phyloP scores from a whole-genome alignment of 1,140 invertebrate genomes.

The Cydia pomonella region DNA sequence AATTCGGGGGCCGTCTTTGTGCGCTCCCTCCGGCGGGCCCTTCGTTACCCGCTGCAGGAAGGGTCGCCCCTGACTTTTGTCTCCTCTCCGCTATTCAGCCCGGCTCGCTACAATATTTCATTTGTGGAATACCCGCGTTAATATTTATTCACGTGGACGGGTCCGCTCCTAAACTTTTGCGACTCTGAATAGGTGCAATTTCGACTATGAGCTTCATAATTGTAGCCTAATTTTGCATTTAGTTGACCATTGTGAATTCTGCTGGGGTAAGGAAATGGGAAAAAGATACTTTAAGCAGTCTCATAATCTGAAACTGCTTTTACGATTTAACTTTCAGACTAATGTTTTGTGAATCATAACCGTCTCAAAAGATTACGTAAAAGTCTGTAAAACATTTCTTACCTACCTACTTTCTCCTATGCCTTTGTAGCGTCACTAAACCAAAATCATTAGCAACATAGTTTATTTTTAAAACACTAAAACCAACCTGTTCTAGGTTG shows the following conservation, averaged over 20 bases:
- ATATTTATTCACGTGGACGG: slow-evolving; percentile 31
- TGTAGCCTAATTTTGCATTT: slow-evolving; percentile 14
- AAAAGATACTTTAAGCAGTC: background rate
- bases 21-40: slow-evolving; percentile 56
- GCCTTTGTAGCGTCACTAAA: too few relatives aligned
- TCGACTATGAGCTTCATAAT: slow-evolving; percentile 17
- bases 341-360: background rate
- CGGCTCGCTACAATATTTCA: slow-evolving; percentile 35
- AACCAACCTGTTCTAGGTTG: too few relatives aligned
- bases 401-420: background rate
- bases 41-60: slow-evolving; percentile 44
- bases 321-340: background rate
- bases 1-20: slow-evolving; percentile 63
- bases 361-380: background rate
- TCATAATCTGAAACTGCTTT: slow-evolving; percentile 3
- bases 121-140: slow-evolving; percentile 33
- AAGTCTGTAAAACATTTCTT: background rate
- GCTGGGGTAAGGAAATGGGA: background rate
- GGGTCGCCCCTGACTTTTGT: slow-evolving; percentile 56
- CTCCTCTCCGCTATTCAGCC: slow-evolving; percentile 43
- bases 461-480: background rate
- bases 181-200: slow-evolving; percentile 30
- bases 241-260: slow-evolving; percentile 7
- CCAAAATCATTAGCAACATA: background rate
- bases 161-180: slow-evolving; percentile 29